Conservation (phyloP, 2,888 invertebrate species). For the Mellilla xanthometata region DNA sequence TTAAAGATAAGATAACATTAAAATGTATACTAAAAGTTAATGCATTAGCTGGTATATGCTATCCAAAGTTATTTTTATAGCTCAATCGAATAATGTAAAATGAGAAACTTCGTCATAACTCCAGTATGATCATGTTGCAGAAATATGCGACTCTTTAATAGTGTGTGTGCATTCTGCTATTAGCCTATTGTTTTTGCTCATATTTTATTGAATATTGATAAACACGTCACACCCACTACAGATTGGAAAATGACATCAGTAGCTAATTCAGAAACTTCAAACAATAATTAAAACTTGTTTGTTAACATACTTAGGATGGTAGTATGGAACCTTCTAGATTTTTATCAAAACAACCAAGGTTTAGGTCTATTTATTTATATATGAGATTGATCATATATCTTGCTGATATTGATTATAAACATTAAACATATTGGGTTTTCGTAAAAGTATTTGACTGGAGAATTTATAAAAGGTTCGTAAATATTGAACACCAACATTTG, state of each 20-base stretch:
- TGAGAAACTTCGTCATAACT: slow-evolving; percentile 3
- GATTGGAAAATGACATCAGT: slow-evolving; percentile 39
- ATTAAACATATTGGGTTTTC: neutral
- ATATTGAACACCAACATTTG: slow-evolving; percentile 13
- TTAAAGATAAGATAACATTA: neutral
- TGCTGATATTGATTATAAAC: too few species aligned
- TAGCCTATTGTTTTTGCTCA: slow-evolving; percentile 22
- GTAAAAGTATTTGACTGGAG: slow-evolving; percentile 2
- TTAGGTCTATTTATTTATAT: too few species aligned
- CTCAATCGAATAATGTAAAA: neutral
- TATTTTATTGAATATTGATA: slow-evolving; percentile 26
- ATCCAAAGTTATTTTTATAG: slow-evolving; percentile 1
- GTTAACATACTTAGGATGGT: too few species aligned
- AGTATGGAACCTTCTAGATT: too few species aligned
- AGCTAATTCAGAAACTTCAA: slow-evolving; percentile 17
- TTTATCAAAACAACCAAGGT: too few species aligned
- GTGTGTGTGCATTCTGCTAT: slow-evolving; percentile 20
- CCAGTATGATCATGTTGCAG: slow-evolving; percentile 12
- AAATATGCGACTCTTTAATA: slow-evolving; percentile 15
- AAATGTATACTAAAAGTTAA: neutral
- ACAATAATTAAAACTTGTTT: slow-evolving; percentile 15
- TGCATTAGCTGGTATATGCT: slow-evolving; percentile 5
- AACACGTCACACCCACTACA: slow-evolving; percentile 32
- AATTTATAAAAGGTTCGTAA: slow-evolving; percentile 14
- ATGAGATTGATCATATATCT: too few species aligned